phyloP scores from a whole-genome alignment of 2,113 vertebrate species.

The Varanus salvator region DNA sequence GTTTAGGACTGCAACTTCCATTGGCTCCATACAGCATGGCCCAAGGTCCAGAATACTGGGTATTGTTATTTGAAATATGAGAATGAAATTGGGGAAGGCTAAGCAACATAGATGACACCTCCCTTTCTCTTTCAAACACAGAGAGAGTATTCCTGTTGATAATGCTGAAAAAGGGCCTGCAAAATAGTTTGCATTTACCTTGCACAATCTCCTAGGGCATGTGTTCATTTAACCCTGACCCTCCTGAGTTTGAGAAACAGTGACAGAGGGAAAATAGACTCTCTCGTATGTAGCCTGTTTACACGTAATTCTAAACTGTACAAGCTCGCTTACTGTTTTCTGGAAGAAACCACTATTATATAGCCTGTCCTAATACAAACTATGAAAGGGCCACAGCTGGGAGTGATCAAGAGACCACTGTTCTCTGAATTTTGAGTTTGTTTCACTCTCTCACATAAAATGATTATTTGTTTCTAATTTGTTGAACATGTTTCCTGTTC shows the following conservation, averaged over 20 bases:
- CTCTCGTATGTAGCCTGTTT: neutral
- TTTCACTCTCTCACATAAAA: conserved; percentile 1
- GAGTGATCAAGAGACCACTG: conserved; percentile 22
- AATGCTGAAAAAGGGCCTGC: neutral
- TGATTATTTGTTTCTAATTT: conserved; percentile 36
- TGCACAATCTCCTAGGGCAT: neutral
- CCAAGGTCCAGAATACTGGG: too few relatives aligned
- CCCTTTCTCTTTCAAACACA: neutral
- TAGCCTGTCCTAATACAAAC: conserved; percentile 34
- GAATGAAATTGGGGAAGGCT: too few relatives aligned
- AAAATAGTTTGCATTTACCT: neutral
- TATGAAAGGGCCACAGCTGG: conserved; percentile 13
- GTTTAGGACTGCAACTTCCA: too few relatives aligned
- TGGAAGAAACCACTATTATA: conserved; percentile 12
- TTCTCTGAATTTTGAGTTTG: neutral
- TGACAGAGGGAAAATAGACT: neutral
- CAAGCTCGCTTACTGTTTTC: conserved; percentile 1
- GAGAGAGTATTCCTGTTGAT: too few relatives aligned
- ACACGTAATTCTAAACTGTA: conserved; percentile 30
- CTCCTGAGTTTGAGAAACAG: neutral
- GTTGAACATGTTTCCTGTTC: conserved; percentile 12
- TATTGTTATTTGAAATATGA: too few relatives aligned
- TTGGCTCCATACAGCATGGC: too few relatives aligned
- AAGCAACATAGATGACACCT: neutral
- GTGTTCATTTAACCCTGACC: neutral